Evolutionary conservation across 2,113 vertebrate genomes (phyloP), one percentile per base, ranked within the genome.

Genomic region (Paracanthobrama guichenoti): DNA sequence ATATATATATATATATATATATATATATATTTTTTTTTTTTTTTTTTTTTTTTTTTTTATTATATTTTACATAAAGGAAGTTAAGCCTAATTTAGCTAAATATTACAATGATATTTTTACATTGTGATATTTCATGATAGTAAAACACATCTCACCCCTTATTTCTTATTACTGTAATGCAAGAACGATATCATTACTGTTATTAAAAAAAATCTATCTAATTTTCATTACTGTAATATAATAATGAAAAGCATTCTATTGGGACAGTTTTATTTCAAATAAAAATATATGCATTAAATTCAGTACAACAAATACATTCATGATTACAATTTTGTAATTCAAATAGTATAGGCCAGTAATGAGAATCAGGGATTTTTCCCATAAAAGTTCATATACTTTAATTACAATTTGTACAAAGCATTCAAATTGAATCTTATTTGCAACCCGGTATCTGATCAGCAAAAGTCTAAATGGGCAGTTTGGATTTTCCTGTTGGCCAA

Each of bases 401-500:
- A 22, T 22, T 55, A 8, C 18, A 22, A 7, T 55, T 55, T 22
- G 53, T 50, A 24, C 24, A 26, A 75, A 28, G 39, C 39, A 72
- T 60, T 79, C 12, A 79, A 26, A n/a, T 78, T 5, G 18, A 78
- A 60, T 18, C 5, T 39, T 50, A 20, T 53, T 55, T 55, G 26
- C 46, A 53, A 18, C 28, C 46, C 16, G 3, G 14, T 74, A 53
- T 35, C 28, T n/a, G 50, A 13, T 59, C 50, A n/a, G 13, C 35
- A 22, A 7, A 44, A 71, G 53, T 48, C 76, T 28, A 24, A 64
- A 24, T 4, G 31, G 28, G 26, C 39, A 1, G 46, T 60, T 80
- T 69, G n/a, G 59, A 60, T n/a, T 72, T 73, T 60, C 14, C 66
- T 60, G 24, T 22, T 24, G 72, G 62, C 74, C 59, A 78, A 13